Percentiles rank a stretch among this genome's conserved stretches.
phyloP scores from a whole-genome alignment of 2,113 vertebrate species.

The pig (Sus scrofa) region DNA sequence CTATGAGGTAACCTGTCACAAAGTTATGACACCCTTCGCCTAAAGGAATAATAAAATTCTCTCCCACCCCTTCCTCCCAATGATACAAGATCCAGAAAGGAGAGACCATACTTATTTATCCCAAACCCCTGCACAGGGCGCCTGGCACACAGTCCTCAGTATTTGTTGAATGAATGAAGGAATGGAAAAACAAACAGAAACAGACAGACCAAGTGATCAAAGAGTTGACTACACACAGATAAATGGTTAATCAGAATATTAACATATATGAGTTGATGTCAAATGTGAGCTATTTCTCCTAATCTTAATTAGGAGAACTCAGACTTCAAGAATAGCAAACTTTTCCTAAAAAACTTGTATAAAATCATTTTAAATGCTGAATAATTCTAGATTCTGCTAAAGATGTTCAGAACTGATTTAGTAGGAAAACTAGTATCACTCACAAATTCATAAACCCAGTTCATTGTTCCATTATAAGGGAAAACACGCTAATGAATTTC shows the following conservation, averaged over 20 bases:
- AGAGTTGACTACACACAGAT: not conserved
- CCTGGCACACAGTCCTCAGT: not conserved
- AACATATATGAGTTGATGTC: not conserved
- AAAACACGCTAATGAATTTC: slow-evolving; percentile 3
- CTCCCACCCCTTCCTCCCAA: not conserved
- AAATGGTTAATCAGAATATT: not conserved
- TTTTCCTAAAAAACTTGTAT: slow-evolving; percentile 37
- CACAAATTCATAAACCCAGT: not conserved
- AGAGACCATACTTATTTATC: not conserved
- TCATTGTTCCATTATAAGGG: not conserved
- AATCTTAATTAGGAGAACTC: not conserved
- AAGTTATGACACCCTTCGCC: not conserved
- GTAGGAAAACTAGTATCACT: not conserved
- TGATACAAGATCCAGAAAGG: slow-evolving; percentile 31
- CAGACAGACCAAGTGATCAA: slow-evolving; percentile 22
- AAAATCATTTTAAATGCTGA: not conserved
- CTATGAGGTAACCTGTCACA: not conserved
- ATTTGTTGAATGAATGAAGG: not conserved
- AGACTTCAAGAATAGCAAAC: not conserved
- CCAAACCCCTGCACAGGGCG: not conserved
- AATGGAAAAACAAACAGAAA: not conserved
- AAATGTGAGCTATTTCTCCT: not conserved
- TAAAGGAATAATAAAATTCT: slow-evolving; percentile 23
- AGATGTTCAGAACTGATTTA: not conserved
- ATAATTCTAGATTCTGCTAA: slow-evolving; percentile 21